phyloP scores from a whole-genome alignment of 1,140 invertebrate species.

The Euglossa dilemma region DNA sequence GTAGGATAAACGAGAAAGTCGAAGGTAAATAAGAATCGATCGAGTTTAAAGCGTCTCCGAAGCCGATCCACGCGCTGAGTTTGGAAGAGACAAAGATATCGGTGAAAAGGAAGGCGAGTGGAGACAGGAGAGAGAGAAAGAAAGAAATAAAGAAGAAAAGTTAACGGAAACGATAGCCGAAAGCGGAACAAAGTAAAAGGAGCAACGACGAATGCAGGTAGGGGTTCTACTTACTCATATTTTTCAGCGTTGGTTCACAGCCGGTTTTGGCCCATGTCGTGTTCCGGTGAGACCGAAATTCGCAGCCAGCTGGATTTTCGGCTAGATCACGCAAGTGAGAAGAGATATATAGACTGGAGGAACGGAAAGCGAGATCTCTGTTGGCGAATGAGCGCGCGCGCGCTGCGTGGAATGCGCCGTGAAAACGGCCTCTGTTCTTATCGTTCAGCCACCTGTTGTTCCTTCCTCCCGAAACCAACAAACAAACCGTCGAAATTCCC shows the following conservation, averaged over 20 bases:
- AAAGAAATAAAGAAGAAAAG: too few species aligned
- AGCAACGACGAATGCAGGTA: neutral
- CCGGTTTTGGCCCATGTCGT: constrained; percentile 27
- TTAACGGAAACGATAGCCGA: too few species aligned
- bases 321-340: neutral
- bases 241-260: constrained; percentile 18
- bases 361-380: neutral
- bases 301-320: neutral
- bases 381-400: neutral
- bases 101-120: too few species aligned
- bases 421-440: neutral
- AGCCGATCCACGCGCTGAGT: too few species aligned
- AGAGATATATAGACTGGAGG: too few species aligned
- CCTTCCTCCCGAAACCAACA: neutral
- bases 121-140: too few species aligned
- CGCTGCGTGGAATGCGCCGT: neutral
- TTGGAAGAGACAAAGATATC: too few species aligned
- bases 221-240: constrained; percentile 39
- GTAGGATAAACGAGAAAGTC: too few species aligned
- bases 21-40: too few species aligned
- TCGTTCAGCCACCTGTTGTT: constrained; percentile 27
- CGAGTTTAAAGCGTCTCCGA: too few species aligned
- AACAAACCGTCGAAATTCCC: neutral
- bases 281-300: neutral
- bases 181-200: neutral